A percentile compares a stretch with the other conserved stretches of the same genome.
Conservation (phyloP, 1,140 invertebrate genomes). For the Drosophila erecta region DNA sequence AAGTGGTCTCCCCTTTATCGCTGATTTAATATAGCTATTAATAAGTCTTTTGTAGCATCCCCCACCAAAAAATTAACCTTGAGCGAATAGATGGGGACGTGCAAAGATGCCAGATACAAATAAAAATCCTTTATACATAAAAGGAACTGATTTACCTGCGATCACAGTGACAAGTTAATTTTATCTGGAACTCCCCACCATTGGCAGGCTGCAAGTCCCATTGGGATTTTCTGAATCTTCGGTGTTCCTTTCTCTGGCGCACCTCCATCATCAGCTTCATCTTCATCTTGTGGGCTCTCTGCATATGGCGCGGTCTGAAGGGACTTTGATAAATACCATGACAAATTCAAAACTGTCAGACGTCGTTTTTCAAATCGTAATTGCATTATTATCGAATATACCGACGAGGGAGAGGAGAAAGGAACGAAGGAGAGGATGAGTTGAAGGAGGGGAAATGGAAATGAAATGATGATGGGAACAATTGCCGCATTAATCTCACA, state of each 20-base stretch:
- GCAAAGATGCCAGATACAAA: slow-evolving; percentile 19
- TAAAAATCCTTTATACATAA: slow-evolving; percentile 71
- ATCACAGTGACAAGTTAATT: slow-evolving; percentile 81
- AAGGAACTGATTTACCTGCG: slow-evolving; percentile 78
- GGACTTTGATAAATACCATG: slow-evolving; percentile 83
- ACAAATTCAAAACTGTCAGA: slow-evolving; percentile 84
- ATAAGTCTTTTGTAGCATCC: slow-evolving; percentile 74
- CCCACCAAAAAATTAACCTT: slow-evolving; percentile 63
- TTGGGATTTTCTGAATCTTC: slow-evolving; percentile 5
- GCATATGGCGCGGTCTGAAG: slow-evolving; percentile 50
- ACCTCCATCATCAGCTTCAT: slow-evolving; percentile 19
- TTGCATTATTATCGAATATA: slow-evolving; percentile 79
- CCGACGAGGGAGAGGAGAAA: slow-evolving; percentile 18
- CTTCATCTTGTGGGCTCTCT: slow-evolving; percentile 19
- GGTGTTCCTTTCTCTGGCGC: slow-evolving; percentile 11
- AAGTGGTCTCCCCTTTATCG: slow-evolving; percentile 67
- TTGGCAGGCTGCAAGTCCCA: slow-evolving; percentile 35
- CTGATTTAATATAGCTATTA: slow-evolving; percentile 79
- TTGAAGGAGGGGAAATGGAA: slow-evolving; percentile 54
- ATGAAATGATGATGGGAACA: slow-evolving; percentile 78
- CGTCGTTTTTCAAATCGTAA: slow-evolving; percentile 83
- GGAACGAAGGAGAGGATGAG: slow-evolving; percentile 3
- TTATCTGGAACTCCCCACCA: slow-evolving; percentile 48
- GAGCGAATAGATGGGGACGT: slow-evolving; percentile 17
- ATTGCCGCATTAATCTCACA: slow-evolving; percentile 82